phyloP scores from a whole-genome alignment of 2,888 invertebrate species.

The Phortica okadai region DNA sequence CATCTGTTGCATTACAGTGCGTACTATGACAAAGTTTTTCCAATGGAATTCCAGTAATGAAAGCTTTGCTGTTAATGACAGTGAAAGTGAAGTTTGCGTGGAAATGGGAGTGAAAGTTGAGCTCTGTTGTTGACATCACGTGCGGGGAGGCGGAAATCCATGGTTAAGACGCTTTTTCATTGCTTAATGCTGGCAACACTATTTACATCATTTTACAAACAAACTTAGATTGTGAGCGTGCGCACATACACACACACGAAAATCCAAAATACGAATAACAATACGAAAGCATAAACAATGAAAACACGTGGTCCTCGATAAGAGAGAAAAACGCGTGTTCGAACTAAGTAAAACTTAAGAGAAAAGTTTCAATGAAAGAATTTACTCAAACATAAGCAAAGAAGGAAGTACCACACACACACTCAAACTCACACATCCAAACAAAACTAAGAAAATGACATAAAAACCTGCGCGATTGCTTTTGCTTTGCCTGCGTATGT shows the following conservation, averaged over 20 bases:
- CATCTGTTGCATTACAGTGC: conserved; percentile 52
- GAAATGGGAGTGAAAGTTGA: neutral
- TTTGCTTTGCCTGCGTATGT: neutral
- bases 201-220: neutral
- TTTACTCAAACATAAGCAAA: neutral
- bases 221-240: neutral
- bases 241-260: neutral
- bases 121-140: neutral
- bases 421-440: conserved; percentile 47
- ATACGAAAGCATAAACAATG: conserved; percentile 53
- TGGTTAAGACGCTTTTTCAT: neutral
- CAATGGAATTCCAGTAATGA: conserved; percentile 34
- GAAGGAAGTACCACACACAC: neutral
- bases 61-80: conserved; percentile 10
- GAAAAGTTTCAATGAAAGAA: neutral
- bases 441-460: neutral
- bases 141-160: neutral
- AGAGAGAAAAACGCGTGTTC: conserved; percentile 46
- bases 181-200: conserved; percentile 48
- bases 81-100: neutral
- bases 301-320: conserved; percentile 57
- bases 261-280: conserved; percentile 54
- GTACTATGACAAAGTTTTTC: conserved; percentile 48
- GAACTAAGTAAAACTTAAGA: neutral
- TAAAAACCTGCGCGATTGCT: neutral